Conservation (phyloP, 2,113 vertebrate species). For the Nothobranchius kuhntae region DNA sequence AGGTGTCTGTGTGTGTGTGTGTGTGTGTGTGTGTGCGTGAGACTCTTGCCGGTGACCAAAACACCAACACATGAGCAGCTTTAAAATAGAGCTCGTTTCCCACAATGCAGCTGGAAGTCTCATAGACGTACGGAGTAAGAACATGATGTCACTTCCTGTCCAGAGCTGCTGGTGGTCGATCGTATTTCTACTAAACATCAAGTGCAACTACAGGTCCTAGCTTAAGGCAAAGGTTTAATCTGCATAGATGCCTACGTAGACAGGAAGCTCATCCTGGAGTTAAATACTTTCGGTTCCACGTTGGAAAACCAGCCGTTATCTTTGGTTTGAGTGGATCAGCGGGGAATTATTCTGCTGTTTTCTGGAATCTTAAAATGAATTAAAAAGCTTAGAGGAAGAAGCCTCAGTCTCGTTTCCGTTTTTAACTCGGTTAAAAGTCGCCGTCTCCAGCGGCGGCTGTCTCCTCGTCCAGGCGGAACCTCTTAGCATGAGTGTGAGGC, state of each 20-base stretch:
- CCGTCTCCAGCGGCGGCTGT: conserved; percentile 51
- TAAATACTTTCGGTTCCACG: conserved; percentile 51
- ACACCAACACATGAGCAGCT: no score
- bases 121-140: not conserved
- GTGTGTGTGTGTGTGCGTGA: no score
- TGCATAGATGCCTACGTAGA: conserved; percentile 53
- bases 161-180: not conserved
- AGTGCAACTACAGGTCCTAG: not conserved
- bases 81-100: no score
- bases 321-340: conserved; percentile 61
- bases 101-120: not conserved
- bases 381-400: conserved; percentile 44
- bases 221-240: conserved; percentile 40
- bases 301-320: conserved; percentile 51
- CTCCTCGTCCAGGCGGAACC: conserved; percentile 87
- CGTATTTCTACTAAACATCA: conserved; percentile 16
- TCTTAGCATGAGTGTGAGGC: conserved; percentile 81
- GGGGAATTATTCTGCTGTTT: conserved; percentile 20
- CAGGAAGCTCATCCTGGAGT: conserved; percentile 20
- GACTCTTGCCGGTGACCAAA: conserved; percentile 1
- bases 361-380: conserved; percentile 49
- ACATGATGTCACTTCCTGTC: conserved; percentile 28
- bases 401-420: not conserved
- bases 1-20: no score
- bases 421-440: conserved; percentile 57